A percentile compares a stretch with the other conserved stretches of the same genome.
phyloP scores from a whole-genome alignment of 2,888 invertebrate genomes.

The Idaea straminata region DNA sequence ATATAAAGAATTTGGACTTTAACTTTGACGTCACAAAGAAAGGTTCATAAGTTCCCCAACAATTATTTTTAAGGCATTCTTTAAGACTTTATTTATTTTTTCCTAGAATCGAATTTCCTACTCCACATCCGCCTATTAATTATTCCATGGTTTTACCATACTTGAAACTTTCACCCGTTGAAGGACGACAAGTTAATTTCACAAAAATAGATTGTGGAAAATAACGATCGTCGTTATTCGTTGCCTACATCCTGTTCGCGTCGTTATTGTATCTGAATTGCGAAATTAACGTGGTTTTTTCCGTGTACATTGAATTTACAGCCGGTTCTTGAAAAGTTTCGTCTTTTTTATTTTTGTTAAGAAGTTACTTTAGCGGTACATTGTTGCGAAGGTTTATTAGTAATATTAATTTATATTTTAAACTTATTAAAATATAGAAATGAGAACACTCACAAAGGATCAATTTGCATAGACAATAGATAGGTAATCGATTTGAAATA shows the following conservation, averaged over 20 bases:
- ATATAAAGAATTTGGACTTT: no score
- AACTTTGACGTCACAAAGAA: neutral
- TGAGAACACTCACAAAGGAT: no score
- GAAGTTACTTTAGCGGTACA: neutral
- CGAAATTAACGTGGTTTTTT: constrained; percentile 15
- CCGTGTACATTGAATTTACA: neutral
- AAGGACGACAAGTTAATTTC: constrained; percentile 25
- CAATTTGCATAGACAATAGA: no score
- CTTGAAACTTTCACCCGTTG: constrained; percentile 24
- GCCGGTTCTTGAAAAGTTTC: neutral
- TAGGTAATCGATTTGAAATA: no score
- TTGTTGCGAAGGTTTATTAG: neutral
- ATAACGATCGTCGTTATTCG: constrained; percentile 19
- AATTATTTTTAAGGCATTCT: neutral
- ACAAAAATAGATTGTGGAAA: constrained; percentile 21
- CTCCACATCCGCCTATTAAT: constrained; percentile 16
- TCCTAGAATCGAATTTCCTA: constrained; percentile 29
- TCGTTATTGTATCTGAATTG: constrained; percentile 19
- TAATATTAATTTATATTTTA: no score
- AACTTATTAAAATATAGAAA: no score
- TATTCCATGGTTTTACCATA: constrained; percentile 25
- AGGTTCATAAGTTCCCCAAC: neutral
- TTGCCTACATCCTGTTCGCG: constrained; percentile 28
- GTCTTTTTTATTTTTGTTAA: neutral
- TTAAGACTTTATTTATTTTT: constrained; percentile 4